Evolutionary conservation across 1,140 invertebrate species (phyloP).

Genomic region (Orchesella cincta): DNA sequence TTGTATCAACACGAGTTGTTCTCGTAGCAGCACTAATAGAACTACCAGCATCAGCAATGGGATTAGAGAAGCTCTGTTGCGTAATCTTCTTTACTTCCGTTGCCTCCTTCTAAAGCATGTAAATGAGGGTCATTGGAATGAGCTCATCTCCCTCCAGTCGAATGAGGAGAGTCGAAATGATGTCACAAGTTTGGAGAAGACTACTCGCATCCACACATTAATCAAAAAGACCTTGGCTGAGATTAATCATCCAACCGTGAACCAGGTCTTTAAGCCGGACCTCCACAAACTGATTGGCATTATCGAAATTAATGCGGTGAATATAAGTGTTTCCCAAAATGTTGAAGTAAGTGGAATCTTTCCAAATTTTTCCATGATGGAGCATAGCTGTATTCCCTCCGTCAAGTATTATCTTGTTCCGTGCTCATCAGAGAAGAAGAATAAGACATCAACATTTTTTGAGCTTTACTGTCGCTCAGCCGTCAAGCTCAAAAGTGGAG

Average conservation of each 20-base stretch:
- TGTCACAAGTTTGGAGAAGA: constrained; percentile 41
- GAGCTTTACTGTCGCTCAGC: constrained; percentile 51
- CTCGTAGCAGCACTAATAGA: background rate
- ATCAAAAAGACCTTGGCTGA: constrained; percentile 35
- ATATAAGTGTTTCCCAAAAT: constrained; percentile 40
- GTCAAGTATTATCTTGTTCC: constrained; percentile 51
- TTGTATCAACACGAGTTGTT: constrained; percentile 9
- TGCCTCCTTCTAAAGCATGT: constrained; percentile 39
- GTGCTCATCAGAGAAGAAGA: background rate
- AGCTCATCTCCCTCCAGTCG: constrained; percentile 38
- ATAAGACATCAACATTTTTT: constrained; percentile 26
- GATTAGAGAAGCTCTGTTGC: constrained; percentile 34
- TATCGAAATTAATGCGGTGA: constrained; percentile 53
- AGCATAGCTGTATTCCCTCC: constrained; percentile 54
- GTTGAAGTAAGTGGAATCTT: constrained; percentile 50
- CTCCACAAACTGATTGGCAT: constrained; percentile 54
- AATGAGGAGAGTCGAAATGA: constrained; percentile 35
- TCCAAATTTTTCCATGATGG: constrained; percentile 53
- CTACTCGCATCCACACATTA: constrained; percentile 37
- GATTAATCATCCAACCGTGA: constrained; percentile 31
- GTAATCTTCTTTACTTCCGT: constrained; percentile 42
- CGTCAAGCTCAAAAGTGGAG: constrained; percentile 52
- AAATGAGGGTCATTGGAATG: constrained; percentile 28
- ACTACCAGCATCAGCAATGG: constrained; percentile 2
- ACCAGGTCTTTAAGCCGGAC: constrained; percentile 41